Base-by-base conservation (phyloP, 2,113 vertebrate species). In the Clarias gariepinus region DNA sequence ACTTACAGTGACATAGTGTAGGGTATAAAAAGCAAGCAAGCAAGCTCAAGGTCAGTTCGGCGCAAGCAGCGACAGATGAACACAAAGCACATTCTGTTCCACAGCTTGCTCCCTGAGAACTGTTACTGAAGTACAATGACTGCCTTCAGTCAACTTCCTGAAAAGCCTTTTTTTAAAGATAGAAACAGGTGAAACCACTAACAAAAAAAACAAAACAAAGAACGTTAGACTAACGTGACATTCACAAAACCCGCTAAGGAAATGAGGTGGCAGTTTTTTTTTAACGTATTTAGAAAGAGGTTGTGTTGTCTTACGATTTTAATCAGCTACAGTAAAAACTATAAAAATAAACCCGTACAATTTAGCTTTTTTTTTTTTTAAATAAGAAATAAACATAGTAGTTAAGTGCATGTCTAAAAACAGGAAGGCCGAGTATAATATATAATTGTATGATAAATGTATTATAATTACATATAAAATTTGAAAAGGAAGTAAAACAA, bases 111-210 rank as follows among this genome's bases (percentile, higher is more conserved):
- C 61, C 81, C 81, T 68, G 60, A 41, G 61, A 68, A 66, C 52
- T 30, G n/a, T 36, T 33, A 55, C 66, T 58, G 82, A 33, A 83
- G 41, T 58, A 73, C 82, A 58, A 83, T 41, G 28, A 58, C 19
- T 16, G 33, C 82, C 13, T 57, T 30, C 47, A 71, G 15, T 57
- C 82, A 13, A 52, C 13, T 28, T 18, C 81, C 66, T 12, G 3
- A 12, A 4, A 7, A 4, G 18, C n/a, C 18, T 47, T 10, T 25
- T 41, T 4, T 64, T 30, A 66, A 6, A 55, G 15, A 69, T 55
- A 1, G n/a, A 16, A 57, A 15, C 28, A 15, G 12, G 13, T 36
- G 28, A n/a, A 16, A 19, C 15, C 15, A 41, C 4, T 41, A 41
- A 41, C 41, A 41, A 41, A 6, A 41, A 41, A 2, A 36, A 36